phyloP scores from a whole-genome alignment of 2,797 vertebrate species.

The Psittacula derbiana region DNA sequence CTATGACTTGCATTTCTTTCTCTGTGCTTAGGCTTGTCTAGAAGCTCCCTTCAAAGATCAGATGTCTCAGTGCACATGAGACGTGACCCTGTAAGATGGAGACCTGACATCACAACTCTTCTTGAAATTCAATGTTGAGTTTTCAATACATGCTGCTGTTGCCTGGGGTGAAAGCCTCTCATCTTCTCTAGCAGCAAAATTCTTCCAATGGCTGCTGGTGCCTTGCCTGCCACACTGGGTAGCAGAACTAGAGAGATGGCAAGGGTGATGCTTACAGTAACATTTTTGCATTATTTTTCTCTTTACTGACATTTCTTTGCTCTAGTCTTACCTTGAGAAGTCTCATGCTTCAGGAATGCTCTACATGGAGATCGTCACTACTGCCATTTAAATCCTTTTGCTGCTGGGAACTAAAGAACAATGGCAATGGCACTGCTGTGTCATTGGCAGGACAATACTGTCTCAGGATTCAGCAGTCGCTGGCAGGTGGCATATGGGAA shows the following conservation, averaged over 20 bases:
- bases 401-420: not conserved
- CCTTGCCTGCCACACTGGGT: not conserved
- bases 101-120: not conserved
- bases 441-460: not conserved
- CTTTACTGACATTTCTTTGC: not conserved
- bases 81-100: not conserved
- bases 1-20: not conserved
- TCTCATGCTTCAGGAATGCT: not conserved
- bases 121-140: not conserved
- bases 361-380: not conserved
- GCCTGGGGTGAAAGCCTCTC: not conserved
- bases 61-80: accelerated
- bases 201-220: not conserved
- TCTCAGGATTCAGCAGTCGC: accelerated
- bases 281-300: not conserved
- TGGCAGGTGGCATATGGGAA: not conserved
- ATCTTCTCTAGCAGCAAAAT: not conserved
- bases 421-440: not conserved
- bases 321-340: not conserved
- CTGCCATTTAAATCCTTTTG: not conserved
- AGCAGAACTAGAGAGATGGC: not conserved
- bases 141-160: not conserved
- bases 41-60: not conserved
- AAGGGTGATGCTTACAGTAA: not conserved
- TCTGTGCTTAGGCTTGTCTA: not conserved